A percentile compares a stretch with the other conserved stretches of the same genome.
Evolutionary conservation across 2,888 invertebrate species (phyloP).

Genomic region (Allygus modestus): DNA sequence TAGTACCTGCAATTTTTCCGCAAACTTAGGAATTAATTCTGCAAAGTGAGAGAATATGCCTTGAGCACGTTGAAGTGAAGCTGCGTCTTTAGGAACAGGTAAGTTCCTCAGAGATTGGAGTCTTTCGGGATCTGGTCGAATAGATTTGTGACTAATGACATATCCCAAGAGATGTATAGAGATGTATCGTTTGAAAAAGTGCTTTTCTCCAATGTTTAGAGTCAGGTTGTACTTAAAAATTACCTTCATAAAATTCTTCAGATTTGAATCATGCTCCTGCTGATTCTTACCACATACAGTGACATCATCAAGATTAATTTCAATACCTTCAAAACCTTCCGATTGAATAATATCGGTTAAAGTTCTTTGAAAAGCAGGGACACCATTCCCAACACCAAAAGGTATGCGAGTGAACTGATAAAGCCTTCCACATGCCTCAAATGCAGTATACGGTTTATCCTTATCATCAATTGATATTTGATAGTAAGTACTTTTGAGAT

Average conservation of each 20-base stretch:
- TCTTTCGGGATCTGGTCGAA: conserved; percentile 31
- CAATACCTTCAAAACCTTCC: conserved; percentile 62
- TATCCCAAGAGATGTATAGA: conserved; percentile 12
- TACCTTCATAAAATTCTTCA: conserved; percentile 44
- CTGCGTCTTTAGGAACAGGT: not conserved
- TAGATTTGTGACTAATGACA: conserved; percentile 9
- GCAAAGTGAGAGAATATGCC: conserved; percentile 52
- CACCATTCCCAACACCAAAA: conserved; percentile 36
- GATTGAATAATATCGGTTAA: conserved; percentile 29
- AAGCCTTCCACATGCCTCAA: conserved; percentile 31
- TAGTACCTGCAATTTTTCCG: not conserved
- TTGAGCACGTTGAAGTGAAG: not conserved
- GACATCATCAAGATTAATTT: conserved; percentile 62
- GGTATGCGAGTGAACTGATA: conserved; percentile 33
- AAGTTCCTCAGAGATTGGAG: not conserved
- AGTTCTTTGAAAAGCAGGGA: conserved; percentile 7
- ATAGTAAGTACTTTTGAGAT: conserved; percentile 45
- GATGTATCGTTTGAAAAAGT: conserved; percentile 29
- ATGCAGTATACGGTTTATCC: conserved; percentile 27
- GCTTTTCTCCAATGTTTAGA: conserved; percentile 57
- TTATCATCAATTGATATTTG: conserved; percentile 30
- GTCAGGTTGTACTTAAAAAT: conserved; percentile 60
- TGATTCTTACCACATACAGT: conserved; percentile 65
- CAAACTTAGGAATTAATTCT: conserved; percentile 54
- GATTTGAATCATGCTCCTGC: conserved; percentile 64